Percentiles rank a stretch among this genome's conserved stretches.
Evolutionary conservation across 2,113 vertebrate genomes (phyloP).

Genomic region (Alexandromys fortis): DNA sequence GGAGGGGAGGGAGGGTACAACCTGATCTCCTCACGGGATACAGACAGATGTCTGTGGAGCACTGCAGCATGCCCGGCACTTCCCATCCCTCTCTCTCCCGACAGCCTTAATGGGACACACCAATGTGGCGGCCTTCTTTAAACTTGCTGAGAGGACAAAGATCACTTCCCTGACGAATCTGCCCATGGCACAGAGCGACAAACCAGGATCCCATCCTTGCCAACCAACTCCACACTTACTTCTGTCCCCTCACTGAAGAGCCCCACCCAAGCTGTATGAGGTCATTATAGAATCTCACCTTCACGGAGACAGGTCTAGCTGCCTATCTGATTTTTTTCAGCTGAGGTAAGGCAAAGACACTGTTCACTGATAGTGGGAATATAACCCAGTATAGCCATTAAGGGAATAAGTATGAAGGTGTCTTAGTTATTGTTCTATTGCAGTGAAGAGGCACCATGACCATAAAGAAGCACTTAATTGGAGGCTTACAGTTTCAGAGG

Average conservation of each 20-base stretch:
- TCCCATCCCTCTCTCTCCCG: not conserved
- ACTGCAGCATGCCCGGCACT: not conserved
- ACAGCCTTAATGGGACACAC: not conserved
- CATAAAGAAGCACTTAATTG: not conserved
- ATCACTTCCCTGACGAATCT: not conserved
- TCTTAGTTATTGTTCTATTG: not conserved
- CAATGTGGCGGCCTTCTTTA: not conserved
- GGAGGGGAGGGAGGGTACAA: too few relatives aligned
- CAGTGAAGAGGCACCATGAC: not conserved
- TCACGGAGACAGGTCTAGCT: not conserved
- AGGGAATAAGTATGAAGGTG: not conserved
- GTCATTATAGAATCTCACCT: not conserved
- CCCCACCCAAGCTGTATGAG: not conserved
- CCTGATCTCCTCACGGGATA: not conserved
- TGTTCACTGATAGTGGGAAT: not conserved
- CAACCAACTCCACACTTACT: not conserved
- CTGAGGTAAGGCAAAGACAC: not conserved
- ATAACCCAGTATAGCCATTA: not conserved
- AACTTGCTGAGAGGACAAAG: not conserved
- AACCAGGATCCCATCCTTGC: not conserved
- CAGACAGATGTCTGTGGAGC: not conserved
- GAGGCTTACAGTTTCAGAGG: not conserved
- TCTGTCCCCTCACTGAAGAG: not conserved
- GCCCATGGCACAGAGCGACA: not conserved
- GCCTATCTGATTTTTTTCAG: not conserved